These are phyloP conservation scores for Drosophila simulans DNA, from an alignment of 1,140 invertebrate genomes.

Conservation along the genomic window DNA sequence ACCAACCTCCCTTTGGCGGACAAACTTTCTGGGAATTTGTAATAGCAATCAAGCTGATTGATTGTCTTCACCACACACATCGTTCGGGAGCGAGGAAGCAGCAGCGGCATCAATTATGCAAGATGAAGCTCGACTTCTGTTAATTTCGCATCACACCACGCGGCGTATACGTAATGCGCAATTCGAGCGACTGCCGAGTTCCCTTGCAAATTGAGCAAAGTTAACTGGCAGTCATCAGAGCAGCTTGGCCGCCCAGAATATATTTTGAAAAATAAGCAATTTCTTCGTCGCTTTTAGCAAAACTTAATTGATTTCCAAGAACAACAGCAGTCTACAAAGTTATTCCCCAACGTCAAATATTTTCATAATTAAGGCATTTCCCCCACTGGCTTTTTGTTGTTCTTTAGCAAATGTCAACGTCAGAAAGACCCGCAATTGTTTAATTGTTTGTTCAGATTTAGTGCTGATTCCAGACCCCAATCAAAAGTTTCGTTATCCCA, in stretches of 20 bases:
- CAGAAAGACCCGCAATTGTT: slow-evolving; percentile 6
- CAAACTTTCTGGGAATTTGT: slow-evolving; percentile 30
- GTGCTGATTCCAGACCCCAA: slow-evolving; percentile 5
- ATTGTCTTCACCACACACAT: slow-evolving; percentile 49
- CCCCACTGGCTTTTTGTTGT: slow-evolving; percentile 7
- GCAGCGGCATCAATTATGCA: slow-evolving; percentile 61
- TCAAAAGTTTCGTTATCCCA: slow-evolving; percentile 1
- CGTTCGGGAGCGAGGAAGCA: neutral
- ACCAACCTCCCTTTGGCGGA: neutral
- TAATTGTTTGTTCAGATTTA: slow-evolving; percentile 20
- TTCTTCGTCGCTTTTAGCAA: slow-evolving; percentile 5
- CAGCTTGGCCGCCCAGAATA: neutral
- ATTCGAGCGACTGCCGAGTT: neutral
- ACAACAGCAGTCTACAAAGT: slow-evolving; percentile 23
- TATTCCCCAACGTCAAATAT: slow-evolving; percentile 18
- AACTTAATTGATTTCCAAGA: slow-evolving; percentile 33
- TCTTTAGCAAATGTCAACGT: slow-evolving; percentile 9
- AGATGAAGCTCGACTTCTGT: slow-evolving; percentile 11
- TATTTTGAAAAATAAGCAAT: slow-evolving; percentile 14
- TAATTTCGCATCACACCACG: slow-evolving; percentile 44
- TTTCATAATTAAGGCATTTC: slow-evolving; percentile 22
- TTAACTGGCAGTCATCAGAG: slow-evolving; percentile 8
- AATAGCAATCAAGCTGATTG: slow-evolving; percentile 64
- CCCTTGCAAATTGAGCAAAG: slow-evolving; percentile 5
- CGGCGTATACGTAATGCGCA: slow-evolving; percentile 48